Base-by-base conservation (phyloP, 2,113 vertebrate genomes). In the Calyptomena viridis region DNA sequence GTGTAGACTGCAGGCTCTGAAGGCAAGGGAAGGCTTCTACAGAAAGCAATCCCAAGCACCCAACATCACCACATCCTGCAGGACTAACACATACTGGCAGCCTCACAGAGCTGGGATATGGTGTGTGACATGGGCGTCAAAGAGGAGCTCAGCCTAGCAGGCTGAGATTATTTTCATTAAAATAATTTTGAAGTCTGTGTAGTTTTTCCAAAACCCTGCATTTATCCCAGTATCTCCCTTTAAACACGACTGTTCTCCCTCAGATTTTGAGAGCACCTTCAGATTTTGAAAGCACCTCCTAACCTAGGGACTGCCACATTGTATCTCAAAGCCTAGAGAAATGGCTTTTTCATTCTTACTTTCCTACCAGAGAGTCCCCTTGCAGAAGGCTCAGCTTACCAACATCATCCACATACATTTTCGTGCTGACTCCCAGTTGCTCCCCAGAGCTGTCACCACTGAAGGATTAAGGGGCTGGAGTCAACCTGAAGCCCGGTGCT, bases 121-220 rank as follows among this genome's bases (percentile, higher is more conserved):
- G 19, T 15, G 3, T 0, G 0, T 13, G 35, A 56, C 25, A 17
- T 2, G 5, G 1, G 5, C 73, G 25, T 18, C 69, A 46, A 66
- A 62, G 9, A 56, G 47, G 37, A 28, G 64, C 66, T 88, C 47
- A 87, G 25, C 12, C 30, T 4, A 58, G 35, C 49, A 62, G 1
- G 9, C 5, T 40, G 49, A 40, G 7, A 56, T 47, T 64, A 76
- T 76, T 69, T 87, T 63, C 50, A 75, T 44, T 25, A 55, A 75
- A 72, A 31, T 28, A 52, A 46, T 66, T 62, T 24, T 9, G 12
- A 75, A 63, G 30, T 24, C 66, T 31, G 4, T 1, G 0, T 13
- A 8, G 8, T 68, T 78, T 52, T 27, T 37, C 74, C 40, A 72
- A 60, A 94, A 44, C 1, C 2, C 4, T 30, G 12, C 14, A 12